These are phyloP conservation scores for Gonatopus flavifemur DNA, from an alignment of 1,140 invertebrate genomes.

Conservation along the genomic window DNA sequence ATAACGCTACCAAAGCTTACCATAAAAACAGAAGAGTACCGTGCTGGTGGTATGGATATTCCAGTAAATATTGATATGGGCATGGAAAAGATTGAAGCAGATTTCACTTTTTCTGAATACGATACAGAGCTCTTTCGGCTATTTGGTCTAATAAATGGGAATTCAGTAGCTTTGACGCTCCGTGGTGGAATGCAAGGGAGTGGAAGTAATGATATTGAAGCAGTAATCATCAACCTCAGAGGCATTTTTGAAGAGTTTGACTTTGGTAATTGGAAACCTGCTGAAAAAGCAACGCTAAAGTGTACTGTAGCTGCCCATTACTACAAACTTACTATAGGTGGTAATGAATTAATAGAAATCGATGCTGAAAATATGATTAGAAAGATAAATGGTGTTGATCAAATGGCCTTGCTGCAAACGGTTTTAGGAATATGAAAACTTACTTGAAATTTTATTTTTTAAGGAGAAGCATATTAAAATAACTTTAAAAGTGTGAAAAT, in stretches of 20 bases:
- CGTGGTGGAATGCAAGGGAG: constrained; percentile 3
- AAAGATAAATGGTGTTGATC: constrained; percentile 1
- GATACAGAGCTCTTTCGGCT: too few relatives aligned
- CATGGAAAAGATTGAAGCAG: too few relatives aligned
- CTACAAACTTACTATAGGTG: constrained; percentile 2
- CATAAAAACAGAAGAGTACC: too few relatives aligned
- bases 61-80: too few relatives aligned
- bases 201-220: constrained; percentile 4
- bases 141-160: too few relatives aligned
- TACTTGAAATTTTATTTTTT: too few relatives aligned
- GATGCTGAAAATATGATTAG: constrained; percentile 1
- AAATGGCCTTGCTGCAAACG: constrained; percentile 4
- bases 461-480: too few relatives aligned
- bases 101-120: too few relatives aligned
- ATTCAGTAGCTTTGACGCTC: constrained; percentile 3
- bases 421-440: too few relatives aligned
- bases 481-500: too few relatives aligned
- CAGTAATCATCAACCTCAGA: constrained; percentile 2
- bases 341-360: background rate
- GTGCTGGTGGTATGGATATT: too few relatives aligned
- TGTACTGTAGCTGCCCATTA: constrained; percentile 2
- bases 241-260: constrained; percentile 1
- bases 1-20: too few relatives aligned
- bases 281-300: constrained; percentile 3
- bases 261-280: constrained; percentile 3